Conservation (phyloP, 2,888 invertebrate genomes). For the Pandemis heparana region DNA sequence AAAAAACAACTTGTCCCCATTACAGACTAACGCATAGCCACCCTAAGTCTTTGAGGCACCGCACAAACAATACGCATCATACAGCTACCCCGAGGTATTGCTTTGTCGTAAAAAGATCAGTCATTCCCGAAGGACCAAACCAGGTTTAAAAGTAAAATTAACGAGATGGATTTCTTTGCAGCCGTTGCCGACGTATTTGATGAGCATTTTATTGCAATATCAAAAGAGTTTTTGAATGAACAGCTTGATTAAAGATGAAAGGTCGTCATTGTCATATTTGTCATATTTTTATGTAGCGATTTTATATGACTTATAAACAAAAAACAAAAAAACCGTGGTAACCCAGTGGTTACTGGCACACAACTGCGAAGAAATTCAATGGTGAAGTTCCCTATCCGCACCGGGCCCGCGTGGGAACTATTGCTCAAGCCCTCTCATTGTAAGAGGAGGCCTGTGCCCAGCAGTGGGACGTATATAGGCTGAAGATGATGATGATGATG, state of each 20-base stretch:
- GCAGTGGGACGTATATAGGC: no score
- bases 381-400: no score
- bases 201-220: conserved; percentile 42
- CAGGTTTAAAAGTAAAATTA: conserved; percentile 54
- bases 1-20: conserved; percentile 6
- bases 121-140: conserved; percentile 38
- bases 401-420: no score
- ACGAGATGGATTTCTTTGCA: conserved; percentile 69
- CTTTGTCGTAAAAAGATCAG: conserved; percentile 77
- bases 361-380: no score
- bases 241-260: not conserved
- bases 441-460: no score
- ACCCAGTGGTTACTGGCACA: no score
- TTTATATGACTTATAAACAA: not conserved
- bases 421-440: no score
- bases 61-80: conserved; percentile 79
- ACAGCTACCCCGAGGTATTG: conserved; percentile 71
- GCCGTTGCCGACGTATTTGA: conserved; percentile 50
- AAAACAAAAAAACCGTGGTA: no score
- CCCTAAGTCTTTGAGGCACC: conserved; percentile 64
- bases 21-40: conserved; percentile 46
- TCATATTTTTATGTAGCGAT: not conserved
- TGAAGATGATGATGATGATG: no score
- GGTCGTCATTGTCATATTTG: not conserved
- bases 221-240: conserved; percentile 39